These are phyloP conservation scores for Chironomus tepperi DNA, from an alignment of 1,140 invertebrate species.

Conservation along the genomic window DNA sequence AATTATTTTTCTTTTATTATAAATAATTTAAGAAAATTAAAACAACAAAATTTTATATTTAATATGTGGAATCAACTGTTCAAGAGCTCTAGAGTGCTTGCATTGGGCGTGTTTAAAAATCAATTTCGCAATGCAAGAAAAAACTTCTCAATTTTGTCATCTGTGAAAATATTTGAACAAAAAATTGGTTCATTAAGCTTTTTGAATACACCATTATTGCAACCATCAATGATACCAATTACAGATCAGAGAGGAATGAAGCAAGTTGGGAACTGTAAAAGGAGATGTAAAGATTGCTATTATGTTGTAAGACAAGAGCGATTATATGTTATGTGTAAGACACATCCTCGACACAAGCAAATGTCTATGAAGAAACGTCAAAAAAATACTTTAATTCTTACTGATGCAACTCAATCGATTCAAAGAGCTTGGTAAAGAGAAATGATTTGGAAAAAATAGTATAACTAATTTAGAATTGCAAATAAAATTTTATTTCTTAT, in stretches of 20 bases:
- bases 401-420: constrained; percentile 57
- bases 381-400: constrained; percentile 59
- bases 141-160: neutral
- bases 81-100: neutral
- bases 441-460: neutral
- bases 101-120: neutral
- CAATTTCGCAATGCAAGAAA: neutral
- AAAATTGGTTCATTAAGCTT: neutral
- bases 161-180: neutral
- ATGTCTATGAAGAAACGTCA: constrained; percentile 54
- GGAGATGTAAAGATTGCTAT: constrained; percentile 68
- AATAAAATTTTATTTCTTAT: neutral
- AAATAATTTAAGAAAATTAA: neutral
- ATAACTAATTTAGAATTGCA: neutral
- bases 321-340: constrained; percentile 62
- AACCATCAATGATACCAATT: neutral
- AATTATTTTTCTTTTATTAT: neutral
- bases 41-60: neutral
- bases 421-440: constrained; percentile 47
- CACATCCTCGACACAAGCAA: constrained; percentile 69
- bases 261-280: constrained; percentile 47
- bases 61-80: neutral
- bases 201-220: constrained; percentile 23
- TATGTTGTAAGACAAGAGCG: constrained; percentile 57
- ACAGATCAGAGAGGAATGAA: constrained; percentile 44